phyloP scores from a whole-genome alignment of 2,113 vertebrate genomes.

The Neomonachus schauinslandi region DNA sequence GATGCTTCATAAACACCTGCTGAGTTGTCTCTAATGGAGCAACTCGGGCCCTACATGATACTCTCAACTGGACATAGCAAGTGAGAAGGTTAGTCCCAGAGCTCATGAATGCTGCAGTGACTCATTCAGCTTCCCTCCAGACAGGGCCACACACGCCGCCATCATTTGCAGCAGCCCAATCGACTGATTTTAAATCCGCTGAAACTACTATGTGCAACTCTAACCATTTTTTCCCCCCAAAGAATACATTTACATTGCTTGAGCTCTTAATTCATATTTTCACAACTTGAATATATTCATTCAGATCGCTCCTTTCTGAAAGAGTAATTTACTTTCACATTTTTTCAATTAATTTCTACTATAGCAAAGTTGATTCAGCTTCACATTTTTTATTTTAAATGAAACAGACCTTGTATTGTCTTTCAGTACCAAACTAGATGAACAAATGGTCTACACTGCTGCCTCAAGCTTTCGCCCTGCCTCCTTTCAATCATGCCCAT shows the following conservation, averaged over 20 bases:
- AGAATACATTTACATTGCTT: background rate
- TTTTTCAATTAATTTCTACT: slow-evolving; percentile 1
- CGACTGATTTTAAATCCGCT: background rate
- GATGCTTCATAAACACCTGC: background rate
- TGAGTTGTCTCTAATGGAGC: background rate
- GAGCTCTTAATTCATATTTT: slow-evolving; percentile 10
- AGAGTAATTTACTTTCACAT: background rate
- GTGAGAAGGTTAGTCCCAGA: background rate
- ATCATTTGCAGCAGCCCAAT: background rate
- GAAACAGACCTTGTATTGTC: background rate
- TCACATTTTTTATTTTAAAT: background rate
- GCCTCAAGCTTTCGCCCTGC: background rate
- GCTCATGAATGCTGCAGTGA: background rate
- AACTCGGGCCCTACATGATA: background rate
- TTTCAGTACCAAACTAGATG: background rate
- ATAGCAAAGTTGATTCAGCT: background rate
- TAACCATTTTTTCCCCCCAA: background rate
- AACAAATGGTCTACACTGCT: background rate
- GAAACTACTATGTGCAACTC: background rate
- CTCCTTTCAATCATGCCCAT: background rate
- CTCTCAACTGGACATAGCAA: background rate
- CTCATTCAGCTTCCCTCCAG: background rate
- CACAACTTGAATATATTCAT: background rate
- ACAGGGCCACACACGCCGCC: background rate
- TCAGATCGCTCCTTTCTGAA: slow-evolving; percentile 23